Conservation (phyloP, 2,888 invertebrate genomes). For the Drosophila nigritarsus region DNA sequence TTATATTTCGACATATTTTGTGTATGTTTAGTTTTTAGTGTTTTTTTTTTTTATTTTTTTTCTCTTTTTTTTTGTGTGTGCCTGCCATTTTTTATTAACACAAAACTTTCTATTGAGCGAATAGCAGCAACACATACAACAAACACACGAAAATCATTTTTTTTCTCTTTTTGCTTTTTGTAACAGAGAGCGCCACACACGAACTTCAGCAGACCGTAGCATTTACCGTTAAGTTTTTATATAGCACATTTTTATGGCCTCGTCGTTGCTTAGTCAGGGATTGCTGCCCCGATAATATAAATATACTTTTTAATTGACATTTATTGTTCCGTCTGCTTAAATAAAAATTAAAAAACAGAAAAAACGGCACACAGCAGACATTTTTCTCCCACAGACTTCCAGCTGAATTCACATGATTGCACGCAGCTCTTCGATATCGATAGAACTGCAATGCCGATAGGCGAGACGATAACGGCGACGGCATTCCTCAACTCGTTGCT, state of each 20-base stretch:
- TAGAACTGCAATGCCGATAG: conserved; percentile 36
- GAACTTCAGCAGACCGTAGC: conserved; percentile 76
- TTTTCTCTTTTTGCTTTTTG: conserved; percentile 31
- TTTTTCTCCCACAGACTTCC: conserved; percentile 5
- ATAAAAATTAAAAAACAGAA: conserved; percentile 3
- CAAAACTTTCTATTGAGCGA: conserved; percentile 76
- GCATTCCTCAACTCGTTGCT: conserved; percentile 51
- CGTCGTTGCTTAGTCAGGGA: conserved; percentile 42
- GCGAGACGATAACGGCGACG: conserved; percentile 46
- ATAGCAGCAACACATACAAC: conserved; percentile 33
- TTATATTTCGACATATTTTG: conserved; percentile 78
- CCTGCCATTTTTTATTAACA: conserved; percentile 72
- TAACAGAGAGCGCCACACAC: conserved; percentile 68
- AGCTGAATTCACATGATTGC: conserved; percentile 9
- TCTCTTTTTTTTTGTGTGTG: conserved; percentile 45
- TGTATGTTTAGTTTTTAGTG: conserved; percentile 73
- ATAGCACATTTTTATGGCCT: conserved; percentile 72
- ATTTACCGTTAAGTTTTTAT: conserved; percentile 74
- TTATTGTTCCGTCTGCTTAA: conserved; percentile 64
- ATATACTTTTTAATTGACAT: conserved; percentile 75
- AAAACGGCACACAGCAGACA: conserved; percentile 25
- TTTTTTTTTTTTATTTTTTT: conserved; percentile 46
- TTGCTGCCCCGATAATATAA: conserved; percentile 56
- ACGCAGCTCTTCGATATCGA: conserved; percentile 40
- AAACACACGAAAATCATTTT: conserved; percentile 41